These are phyloP conservation scores for Phyllotis vaccarum DNA, from an alignment of 2,797 vertebrate species.

Conservation along the genomic window DNA sequence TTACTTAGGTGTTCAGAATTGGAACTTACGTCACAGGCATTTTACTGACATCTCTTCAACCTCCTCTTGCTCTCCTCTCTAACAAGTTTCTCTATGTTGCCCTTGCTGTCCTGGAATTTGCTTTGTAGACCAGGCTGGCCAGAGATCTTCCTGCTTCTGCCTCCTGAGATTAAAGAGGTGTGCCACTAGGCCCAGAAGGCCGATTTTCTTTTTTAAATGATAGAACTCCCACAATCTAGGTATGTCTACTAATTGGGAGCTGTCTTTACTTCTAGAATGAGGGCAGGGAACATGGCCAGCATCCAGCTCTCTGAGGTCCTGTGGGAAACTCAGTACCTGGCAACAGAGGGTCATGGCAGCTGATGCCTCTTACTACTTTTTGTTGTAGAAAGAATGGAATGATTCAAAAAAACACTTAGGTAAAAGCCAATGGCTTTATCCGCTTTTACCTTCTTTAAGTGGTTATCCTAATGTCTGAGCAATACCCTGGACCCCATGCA, in stretches of 20 bases:
- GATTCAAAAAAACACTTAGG: not conserved
- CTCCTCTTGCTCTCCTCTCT: not conserved
- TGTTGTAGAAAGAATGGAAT: not conserved
- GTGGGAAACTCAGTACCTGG: not conserved
- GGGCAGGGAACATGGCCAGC: fast-evolving
- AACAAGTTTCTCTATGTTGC: not conserved
- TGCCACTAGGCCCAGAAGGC: not conserved
- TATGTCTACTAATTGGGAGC: not conserved
- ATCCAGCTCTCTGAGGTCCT: not conserved
- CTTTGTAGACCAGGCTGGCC: not conserved
- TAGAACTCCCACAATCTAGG: not conserved
- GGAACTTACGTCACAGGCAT: not conserved
- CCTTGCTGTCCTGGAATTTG: not conserved
- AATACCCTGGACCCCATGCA: not conserved
- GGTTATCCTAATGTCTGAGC: not conserved
- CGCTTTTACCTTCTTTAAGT: not conserved
- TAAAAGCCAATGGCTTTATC: not conserved
- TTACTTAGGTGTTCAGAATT: not conserved
- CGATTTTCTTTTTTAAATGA: not conserved
- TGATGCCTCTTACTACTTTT: not conserved
- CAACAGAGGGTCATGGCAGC: fast-evolving
- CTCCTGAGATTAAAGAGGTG: not conserved
- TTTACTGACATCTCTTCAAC: no score
- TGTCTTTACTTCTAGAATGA: not conserved
- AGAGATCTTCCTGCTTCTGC: not conserved